These are phyloP conservation scores for Rhadinocentrus ornatus DNA, from an alignment of 2,797 vertebrate species.

Conservation along the genomic window DNA sequence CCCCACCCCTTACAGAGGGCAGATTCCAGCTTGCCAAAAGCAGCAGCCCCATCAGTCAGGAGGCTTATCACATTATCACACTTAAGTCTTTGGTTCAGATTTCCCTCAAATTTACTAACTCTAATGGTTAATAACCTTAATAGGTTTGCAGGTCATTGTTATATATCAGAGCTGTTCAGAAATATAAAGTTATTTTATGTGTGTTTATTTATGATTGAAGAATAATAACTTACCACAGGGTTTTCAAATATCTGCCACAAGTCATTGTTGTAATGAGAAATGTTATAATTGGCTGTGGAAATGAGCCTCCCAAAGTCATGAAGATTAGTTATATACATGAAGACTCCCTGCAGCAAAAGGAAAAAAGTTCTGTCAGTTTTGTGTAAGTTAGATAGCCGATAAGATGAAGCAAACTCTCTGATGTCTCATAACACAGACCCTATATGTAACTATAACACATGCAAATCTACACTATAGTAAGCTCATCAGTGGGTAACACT, in stretches of 20 bases:
- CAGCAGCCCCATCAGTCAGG: conserved; percentile 36
- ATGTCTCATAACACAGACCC: conserved; percentile 26
- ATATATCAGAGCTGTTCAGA: conserved; percentile 45
- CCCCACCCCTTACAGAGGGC: conserved; percentile 23
- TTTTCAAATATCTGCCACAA: conserved; percentile 99
- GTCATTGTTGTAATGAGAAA: conserved; percentile 93
- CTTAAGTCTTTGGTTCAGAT: conserved; percentile 46
- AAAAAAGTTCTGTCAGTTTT: conserved; percentile 62
- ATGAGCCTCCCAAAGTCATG: conserved; percentile 97
- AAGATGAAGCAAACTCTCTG: conserved; percentile 9
- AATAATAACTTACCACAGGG: conserved; percentile 89
- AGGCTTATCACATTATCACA: conserved; percentile 36
- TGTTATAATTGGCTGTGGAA: conserved; percentile 97
- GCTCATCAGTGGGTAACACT: conserved; percentile 33
- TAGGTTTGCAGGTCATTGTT: conserved; percentile 37
- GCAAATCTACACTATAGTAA: conserved; percentile 27
- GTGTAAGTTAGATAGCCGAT: conserved; percentile 6
- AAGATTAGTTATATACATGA: conserved; percentile 98
- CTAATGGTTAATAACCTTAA: conserved; percentile 41
- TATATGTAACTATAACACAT: conserved; percentile 26
- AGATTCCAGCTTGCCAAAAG: conserved; percentile 25
- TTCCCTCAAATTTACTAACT: conserved; percentile 33
- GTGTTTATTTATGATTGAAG: conserved; percentile 2
- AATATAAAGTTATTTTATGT: background rate
- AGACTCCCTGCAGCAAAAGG: conserved; percentile 88